phyloP scores from a whole-genome alignment of 2,113 vertebrate species.

The Zapus hudsonius region DNA sequence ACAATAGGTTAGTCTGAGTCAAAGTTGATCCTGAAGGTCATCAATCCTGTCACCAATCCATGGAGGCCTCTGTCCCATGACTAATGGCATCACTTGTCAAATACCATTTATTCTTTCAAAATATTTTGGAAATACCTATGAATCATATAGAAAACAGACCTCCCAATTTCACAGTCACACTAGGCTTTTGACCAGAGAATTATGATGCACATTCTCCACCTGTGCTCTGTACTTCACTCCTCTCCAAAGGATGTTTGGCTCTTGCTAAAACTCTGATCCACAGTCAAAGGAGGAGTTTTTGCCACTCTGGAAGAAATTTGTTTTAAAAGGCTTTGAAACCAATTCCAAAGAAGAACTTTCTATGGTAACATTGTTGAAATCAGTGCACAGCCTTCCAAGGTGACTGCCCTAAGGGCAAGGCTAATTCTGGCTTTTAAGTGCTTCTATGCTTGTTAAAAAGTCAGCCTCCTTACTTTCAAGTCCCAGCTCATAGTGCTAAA shows the following conservation, averaged over 20 bases:
- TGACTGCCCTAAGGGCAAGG: constrained; percentile 69
- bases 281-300: constrained; percentile 58
- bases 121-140: background rate
- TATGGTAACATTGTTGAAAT: constrained; percentile 66
- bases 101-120: constrained; percentile 51
- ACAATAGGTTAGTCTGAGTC: background rate
- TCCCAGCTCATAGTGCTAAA: constrained; percentile 56
- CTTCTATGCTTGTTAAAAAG: constrained; percentile 75
- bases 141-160: background rate
- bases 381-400: constrained; percentile 57
- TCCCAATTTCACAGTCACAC: constrained; percentile 16
- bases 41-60: background rate
- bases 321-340: constrained; percentile 64
- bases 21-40: background rate
- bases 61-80: background rate
- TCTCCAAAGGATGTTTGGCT: constrained; percentile 42
- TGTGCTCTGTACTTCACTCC: constrained; percentile 33
- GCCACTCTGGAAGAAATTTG: constrained; percentile 56
- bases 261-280: constrained; percentile 60
- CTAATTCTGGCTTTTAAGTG: constrained; percentile 76
- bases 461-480: constrained; percentile 65
- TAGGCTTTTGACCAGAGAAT: constrained; percentile 26
- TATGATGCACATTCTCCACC: constrained; percentile 21
- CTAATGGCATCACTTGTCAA: constrained; percentile 22
- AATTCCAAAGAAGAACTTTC: constrained; percentile 73